Base-by-base conservation (phyloP, 2,888 invertebrate species). In the Clepsis dumicolana region DNA sequence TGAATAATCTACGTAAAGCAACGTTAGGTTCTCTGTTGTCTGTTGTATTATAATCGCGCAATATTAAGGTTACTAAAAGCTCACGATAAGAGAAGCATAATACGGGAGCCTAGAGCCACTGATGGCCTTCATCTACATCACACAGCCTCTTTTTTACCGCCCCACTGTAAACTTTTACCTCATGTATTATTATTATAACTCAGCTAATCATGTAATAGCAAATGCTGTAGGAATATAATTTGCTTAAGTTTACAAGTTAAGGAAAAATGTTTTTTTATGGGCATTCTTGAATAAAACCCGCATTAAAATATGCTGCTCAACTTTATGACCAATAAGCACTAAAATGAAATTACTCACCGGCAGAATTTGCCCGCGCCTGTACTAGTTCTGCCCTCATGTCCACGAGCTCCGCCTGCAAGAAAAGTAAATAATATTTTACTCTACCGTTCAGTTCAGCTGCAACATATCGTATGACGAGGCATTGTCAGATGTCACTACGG, bases 361-460 rank as follows among this genome's bases (percentile, higher is more conserved):
- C 82, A 70, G 87, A 81, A 38, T 85, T 86, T 14, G 96, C 95
- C 80, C 95, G 94, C 14, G 96, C 95, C 76, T 97, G 96, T 61
- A 95, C 94, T 77, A 97, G 86, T 82, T 97, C 96, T 64, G 96
- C 95, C 77, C 96, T 94, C 93, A 96, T 94, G 80, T 96, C 95
- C 64, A 96, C 95, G 73, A 97, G 90, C 88, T 97, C 97, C 67
- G 97, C 97, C 97, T 97, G 93, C 63, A 83, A 90, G 85, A 79
- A 84, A 65, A 66, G 61, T 78, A 77, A 77, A 77, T 75, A 76
- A 75, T 74, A 69, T 74, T 80, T 38, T 32, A 54, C n/a, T 32
- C 18, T 32, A 35, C 24, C 10, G 14, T 52, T 70, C 63, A 73
- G 74, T 60, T 54, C 48, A 29, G 18, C 38, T 57, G 50, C 21